Evolutionary conservation across 2,113 vertebrate species (phyloP), one percentile per base, ranked within the genome.

Genomic region (Saccopteryx leptura): DNA sequence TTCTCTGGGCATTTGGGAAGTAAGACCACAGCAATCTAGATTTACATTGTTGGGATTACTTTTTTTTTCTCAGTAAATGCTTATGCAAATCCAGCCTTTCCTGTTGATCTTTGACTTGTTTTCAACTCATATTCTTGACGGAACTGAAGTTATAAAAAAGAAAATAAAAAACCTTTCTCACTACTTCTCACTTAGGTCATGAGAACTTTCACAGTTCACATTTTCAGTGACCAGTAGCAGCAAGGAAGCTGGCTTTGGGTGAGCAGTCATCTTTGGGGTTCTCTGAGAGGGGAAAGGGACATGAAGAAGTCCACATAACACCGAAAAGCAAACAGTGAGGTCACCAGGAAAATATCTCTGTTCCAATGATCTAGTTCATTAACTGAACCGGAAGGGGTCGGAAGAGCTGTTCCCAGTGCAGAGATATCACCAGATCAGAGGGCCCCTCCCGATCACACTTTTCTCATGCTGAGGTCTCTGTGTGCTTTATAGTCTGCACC

Each of bases 11-110:
- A 14, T 98, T 97, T 96, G 91, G 94, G 95, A 98, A 97, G 85
- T 61, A 92, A 97, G 88, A 92, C 98, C 98, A 97, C 96, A 97
- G 88, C 24, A 83, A 94, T 92, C 58, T 97, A 97, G 90, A 92
- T 92, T 93, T 95, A 95, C 91, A 98, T 95, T 94, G 71, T 69
- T 96, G 95, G 94, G 88, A 3, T 6, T 79, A 2, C 24, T 80
- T 48, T 33, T 74, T 75, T 58, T 79, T 75, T 58, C 76, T 72
- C 17, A 93, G 88, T 76, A 96, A 80, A 78, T n/a, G 91, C 52
- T 94, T 94, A 12, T 9, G 50, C 58, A 97, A 95, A 97, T 91
- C 33, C 68, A 93, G 90, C 52, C n/a, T 92, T 97, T 96, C 91
- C 95, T 97, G 94, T 96, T 87, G 88, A 79, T 61, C 58, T 97